These are phyloP conservation scores for Bacillus rossius DNA, from an alignment of 1,140 invertebrate genomes.

Conservation along the genomic window DNA sequence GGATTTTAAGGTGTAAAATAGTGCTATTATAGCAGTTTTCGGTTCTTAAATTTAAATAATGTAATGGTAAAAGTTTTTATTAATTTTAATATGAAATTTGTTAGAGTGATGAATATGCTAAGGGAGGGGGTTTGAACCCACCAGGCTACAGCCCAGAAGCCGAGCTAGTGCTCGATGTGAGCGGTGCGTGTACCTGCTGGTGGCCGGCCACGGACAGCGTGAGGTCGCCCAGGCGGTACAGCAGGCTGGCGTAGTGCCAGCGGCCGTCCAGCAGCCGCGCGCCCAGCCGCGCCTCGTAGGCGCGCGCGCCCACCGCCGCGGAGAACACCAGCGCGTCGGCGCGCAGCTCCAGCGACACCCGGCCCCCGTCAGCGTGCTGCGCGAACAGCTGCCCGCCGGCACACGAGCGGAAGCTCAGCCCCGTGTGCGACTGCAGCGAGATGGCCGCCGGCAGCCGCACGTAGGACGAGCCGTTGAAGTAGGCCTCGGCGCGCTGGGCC, in stretches of 20 bases:
- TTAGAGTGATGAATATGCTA: no score
- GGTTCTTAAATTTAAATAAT: no score
- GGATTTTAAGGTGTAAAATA: no score
- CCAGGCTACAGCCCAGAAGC: no score
- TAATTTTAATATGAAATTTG: no score
- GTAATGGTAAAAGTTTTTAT: no score
- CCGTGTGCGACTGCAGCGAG: constrained; percentile 64
- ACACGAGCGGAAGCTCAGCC: constrained; percentile 74
- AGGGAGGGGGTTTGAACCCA: no score
- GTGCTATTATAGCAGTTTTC: no score
- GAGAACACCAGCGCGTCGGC: constrained; percentile 59
- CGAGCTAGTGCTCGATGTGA: no score
- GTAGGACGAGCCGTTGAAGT: constrained; percentile 73
- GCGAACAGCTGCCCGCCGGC: constrained; percentile 66
- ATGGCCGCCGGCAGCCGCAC: constrained; percentile 60
- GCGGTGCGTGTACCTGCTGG: constrained; percentile 45
- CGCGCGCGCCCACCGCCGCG: constrained; percentile 45
- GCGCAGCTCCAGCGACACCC: constrained; percentile 10
- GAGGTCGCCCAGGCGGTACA: constrained; percentile 59
- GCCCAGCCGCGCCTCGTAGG: constrained; percentile 55
- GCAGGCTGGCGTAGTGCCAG: constrained; percentile 72
- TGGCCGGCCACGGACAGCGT: constrained; percentile 53
- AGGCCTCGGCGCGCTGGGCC: constrained; percentile 56
- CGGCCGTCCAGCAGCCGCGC: constrained; percentile 66
- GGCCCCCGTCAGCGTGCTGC: constrained; percentile 44